Evolutionary conservation across 2,113 vertebrate genomes (phyloP).

Genomic region (Phylloscopus trochilus): DNA sequence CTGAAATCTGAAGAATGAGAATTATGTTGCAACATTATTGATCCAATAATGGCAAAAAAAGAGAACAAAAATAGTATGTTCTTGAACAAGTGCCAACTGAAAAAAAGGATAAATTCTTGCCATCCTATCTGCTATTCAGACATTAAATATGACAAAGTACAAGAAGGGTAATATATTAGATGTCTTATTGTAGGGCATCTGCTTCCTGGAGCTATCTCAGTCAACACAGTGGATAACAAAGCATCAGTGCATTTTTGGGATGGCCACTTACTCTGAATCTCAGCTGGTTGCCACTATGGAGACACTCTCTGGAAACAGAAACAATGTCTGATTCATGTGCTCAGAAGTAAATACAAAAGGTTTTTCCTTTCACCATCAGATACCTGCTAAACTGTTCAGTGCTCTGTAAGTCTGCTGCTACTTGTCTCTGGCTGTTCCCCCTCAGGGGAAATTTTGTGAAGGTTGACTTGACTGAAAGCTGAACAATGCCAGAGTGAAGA

Average conservation of each 20-base stretch:
- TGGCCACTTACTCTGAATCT: background rate
- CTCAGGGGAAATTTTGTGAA: background rate
- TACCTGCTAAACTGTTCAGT: background rate
- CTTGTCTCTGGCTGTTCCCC: background rate
- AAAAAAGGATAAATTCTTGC: background rate
- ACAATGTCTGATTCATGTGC: background rate
- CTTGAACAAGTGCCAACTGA: background rate
- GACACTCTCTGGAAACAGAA: background rate
- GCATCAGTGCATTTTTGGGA: background rate
- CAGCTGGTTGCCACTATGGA: background rate
- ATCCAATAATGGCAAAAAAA: constrained; percentile 33
- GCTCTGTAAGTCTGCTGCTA: background rate
- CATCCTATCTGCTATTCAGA: background rate
- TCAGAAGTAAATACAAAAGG: background rate
- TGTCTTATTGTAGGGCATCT: background rate
- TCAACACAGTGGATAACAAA: background rate
- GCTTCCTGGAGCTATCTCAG: background rate
- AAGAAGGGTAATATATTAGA: background rate
- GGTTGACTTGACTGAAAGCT: background rate
- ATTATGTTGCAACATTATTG: constrained; percentile 12
- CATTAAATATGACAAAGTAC: background rate
- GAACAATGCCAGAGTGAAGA: background rate
- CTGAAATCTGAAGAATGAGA: constrained; percentile 4
- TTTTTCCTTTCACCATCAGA: background rate
- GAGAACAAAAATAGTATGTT: background rate